Base-by-base conservation (phyloP, 2,113 vertebrate species). In the Nothobranchius furzeri region DNA sequence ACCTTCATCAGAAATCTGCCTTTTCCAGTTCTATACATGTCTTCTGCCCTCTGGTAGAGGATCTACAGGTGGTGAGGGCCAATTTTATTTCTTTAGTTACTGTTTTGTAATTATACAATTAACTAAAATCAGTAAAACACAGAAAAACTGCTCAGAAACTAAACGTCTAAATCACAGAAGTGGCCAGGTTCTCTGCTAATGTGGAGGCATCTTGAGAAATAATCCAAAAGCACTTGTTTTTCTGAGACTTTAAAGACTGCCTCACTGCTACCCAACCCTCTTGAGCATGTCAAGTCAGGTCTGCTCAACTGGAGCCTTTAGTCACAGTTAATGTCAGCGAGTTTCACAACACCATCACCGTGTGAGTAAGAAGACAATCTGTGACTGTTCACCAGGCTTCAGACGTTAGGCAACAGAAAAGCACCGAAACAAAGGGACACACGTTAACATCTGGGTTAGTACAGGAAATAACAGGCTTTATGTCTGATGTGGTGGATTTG, bases 211-310 rank as follows among this genome's bases (percentile, higher is more conserved):
- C 20, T 20, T 46, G 36, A 47, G 6, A 37, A 54, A 53, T 42
- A 40, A 40, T 37, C 1, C 24, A 6, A 12, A 54, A 48, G 2
- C 45, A 12, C 46, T 48, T 54, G 48, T 12, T 40, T 35, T 70
- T 36, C 9, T n/a, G 1, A 2, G 7, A n/a, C 48, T 77, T 64
- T 40, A 14, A 71, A 72, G 45, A 43, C 47, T 54, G 49, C 59
- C 47, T 45, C 53, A 58, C 54, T 15, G 2, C 75, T 73, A 67
- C 75, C 63, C 68, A 85, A 81, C 75, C 67, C 74, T 68, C 7
- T 10, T 51, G 52, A 70, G 50, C 88, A 68, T 73, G 88, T 82
- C 79, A 40, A n/a, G 73, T 82, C 86, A 76, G 59, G 88, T 80
- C 48, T 42, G 40, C 58, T 74, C 51, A 40, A 63, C 62, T 46